These are phyloP conservation scores for Ivindomyrus marchei DNA, from an alignment of 2,113 vertebrate genomes.

Conservation along the genomic window DNA sequence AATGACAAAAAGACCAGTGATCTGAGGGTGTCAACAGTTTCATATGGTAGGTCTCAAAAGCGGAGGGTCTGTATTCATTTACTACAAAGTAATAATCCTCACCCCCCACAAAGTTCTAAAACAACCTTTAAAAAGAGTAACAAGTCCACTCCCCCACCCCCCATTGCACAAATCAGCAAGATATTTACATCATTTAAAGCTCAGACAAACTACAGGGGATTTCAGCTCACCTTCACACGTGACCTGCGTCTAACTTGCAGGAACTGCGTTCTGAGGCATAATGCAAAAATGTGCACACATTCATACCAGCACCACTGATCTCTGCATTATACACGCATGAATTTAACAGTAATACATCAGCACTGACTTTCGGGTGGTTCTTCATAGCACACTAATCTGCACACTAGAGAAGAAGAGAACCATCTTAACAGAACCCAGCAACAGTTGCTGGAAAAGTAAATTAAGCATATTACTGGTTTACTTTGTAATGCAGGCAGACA, in stretches of 20 bases:
- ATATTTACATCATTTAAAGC: neutral
- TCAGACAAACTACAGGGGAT: neutral
- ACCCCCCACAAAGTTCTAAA: neutral
- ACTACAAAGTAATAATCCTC: neutral
- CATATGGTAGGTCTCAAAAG: neutral
- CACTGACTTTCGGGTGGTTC: neutral
- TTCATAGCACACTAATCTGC: neutral
- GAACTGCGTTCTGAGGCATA: neutral
- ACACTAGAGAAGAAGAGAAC: neutral
- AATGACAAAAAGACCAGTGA: neutral
- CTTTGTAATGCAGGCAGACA: conserved; percentile 1
- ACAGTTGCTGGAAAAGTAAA: neutral
- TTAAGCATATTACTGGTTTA: neutral
- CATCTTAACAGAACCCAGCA: neutral
- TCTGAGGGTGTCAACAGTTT: neutral
- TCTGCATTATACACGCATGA: neutral
- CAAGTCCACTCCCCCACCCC: neutral
- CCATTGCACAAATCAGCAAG: neutral
- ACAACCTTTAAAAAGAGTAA: neutral
- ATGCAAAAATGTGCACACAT: neutral
- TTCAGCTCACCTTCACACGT: neutral
- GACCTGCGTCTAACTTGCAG: neutral
- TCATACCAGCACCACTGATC: neutral
- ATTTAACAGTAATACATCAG: neutral
- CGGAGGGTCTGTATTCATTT: neutral